A percentile compares a stretch with the other conserved stretches of the same genome.
These are phyloP conservation scores for Macaca mulatta DNA, from an alignment of 2,113 vertebrate genomes.

Conservation along the genomic window DNA sequence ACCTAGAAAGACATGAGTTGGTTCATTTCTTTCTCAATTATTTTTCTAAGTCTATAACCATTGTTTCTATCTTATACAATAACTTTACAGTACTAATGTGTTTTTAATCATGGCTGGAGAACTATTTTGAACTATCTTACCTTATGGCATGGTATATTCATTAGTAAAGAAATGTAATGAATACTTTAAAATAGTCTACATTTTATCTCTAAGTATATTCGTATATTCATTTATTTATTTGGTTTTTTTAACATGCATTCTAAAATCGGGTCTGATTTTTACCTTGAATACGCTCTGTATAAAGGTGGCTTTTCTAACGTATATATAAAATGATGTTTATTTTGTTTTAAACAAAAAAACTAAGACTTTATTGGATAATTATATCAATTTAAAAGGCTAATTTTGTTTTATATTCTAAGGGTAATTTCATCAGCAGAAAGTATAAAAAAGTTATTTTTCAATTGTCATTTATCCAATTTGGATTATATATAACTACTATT, in stretches of 20 bases:
- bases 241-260: conserved; percentile 15
- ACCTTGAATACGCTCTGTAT: conserved; percentile 73
- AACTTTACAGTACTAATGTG: neutral
- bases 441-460: conserved; percentile 48
- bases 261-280: conserved; percentile 39
- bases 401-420: conserved; percentile 54
- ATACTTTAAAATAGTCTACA: neutral
- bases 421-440: conserved; percentile 57
- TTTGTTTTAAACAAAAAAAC: conserved; percentile 46
- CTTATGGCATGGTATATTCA: conserved; percentile 37
- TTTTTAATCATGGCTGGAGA: conserved; percentile 28
- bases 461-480: conserved; percentile 59
- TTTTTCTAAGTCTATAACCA: neutral
- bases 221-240: conserved; percentile 48
- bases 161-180: conserved; percentile 58
- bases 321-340: conserved; percentile 41
- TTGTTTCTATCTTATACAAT: conserved; percentile 34
- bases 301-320: conserved; percentile 71
- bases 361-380: conserved; percentile 43
- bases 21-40: neutral
- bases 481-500: conserved; percentile 33
- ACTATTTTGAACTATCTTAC: conserved; percentile 25
- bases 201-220: conserved; percentile 31
- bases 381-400: conserved; percentile 37
- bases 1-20: neutral